Conservation (phyloP, 2,888 invertebrate species). For the Bembecia ichneumoniformis region DNA sequence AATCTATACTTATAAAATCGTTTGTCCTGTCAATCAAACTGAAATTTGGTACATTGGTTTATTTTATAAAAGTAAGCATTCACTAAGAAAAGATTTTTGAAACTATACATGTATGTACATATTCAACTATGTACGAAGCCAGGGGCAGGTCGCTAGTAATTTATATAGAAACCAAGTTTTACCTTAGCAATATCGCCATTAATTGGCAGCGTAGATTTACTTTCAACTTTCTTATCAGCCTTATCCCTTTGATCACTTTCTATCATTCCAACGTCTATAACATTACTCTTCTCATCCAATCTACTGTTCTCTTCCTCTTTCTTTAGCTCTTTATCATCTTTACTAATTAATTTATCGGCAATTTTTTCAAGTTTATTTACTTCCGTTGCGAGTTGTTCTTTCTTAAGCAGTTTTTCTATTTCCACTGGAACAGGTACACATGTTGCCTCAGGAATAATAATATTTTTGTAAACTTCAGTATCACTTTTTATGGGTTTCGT, state of each 20-base stretch:
- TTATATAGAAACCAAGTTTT: conserved; percentile 2
- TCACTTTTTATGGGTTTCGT: neutral
- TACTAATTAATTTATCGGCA: conserved; percentile 18
- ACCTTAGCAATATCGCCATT: conserved; percentile 59
- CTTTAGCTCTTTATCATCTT: conserved; percentile 18
- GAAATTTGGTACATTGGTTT: too few species aligned
- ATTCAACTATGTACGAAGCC: too few species aligned
- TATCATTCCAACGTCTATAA: conserved; percentile 41
- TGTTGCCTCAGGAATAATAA: too few species aligned
- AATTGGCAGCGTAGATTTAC: conserved; percentile 35
- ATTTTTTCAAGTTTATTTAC: conserved; percentile 16
- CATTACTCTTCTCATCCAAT: conserved; percentile 5
- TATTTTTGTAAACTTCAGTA: neutral
- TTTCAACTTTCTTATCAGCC: conserved; percentile 31
- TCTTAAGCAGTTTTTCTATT: conserved; percentile 11
- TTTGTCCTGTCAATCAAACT: too few species aligned
- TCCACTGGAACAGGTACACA: conserved; percentile 11
- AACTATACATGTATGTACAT: too few species aligned
- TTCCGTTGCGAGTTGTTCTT: conserved; percentile 5
- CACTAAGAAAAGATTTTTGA: too few species aligned
- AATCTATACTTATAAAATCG: too few species aligned
- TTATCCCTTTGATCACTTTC: conserved; percentile 25
- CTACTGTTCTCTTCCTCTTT: conserved; percentile 12
- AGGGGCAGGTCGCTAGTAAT: too few species aligned
- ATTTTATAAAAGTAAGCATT: too few species aligned